Conservation (phyloP, 1,140 invertebrate species). For the Copidosoma floridanum region DNA sequence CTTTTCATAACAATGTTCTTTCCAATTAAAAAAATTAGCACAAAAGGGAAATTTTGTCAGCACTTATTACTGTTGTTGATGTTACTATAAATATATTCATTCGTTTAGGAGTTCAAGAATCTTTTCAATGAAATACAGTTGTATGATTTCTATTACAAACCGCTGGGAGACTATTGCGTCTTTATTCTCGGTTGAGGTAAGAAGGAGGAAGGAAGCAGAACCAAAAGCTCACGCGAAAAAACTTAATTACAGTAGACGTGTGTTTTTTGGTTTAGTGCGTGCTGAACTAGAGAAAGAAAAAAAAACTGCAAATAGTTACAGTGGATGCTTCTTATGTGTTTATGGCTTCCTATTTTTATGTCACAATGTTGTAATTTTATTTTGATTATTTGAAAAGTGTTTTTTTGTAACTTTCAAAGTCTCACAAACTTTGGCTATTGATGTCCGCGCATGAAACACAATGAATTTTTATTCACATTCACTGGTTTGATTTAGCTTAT, state of each 20-base stretch:
- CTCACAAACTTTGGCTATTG: background rate
- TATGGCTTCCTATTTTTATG: background rate
- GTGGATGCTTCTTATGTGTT: conserved; percentile 2
- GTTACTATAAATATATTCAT: no score
- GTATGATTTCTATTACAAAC: conserved; percentile 47
- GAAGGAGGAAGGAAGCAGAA: conserved; percentile 28
- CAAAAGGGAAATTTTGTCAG: no score
- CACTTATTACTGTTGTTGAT: no score
- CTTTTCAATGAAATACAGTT: background rate
- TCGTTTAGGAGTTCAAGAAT: no score
- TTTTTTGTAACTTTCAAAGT: background rate
- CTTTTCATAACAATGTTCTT: no score
- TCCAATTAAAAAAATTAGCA: no score
- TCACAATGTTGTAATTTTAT: background rate
- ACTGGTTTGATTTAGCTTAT: conserved; percentile 1
- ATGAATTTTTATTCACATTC: background rate
- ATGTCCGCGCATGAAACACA: conserved; percentile 14
- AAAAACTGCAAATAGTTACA: background rate
- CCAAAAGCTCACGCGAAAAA: conserved; percentile 31
- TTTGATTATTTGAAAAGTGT: background rate
- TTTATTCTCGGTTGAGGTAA: conserved; percentile 45
- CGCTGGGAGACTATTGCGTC: conserved; percentile 42
- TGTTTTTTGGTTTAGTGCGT: conserved; percentile 2
- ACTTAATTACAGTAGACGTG: conserved; percentile 16
- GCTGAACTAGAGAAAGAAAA: background rate